Conservation (phyloP, 2,113 vertebrate species). For the Pterophyllum scalare region DNA sequence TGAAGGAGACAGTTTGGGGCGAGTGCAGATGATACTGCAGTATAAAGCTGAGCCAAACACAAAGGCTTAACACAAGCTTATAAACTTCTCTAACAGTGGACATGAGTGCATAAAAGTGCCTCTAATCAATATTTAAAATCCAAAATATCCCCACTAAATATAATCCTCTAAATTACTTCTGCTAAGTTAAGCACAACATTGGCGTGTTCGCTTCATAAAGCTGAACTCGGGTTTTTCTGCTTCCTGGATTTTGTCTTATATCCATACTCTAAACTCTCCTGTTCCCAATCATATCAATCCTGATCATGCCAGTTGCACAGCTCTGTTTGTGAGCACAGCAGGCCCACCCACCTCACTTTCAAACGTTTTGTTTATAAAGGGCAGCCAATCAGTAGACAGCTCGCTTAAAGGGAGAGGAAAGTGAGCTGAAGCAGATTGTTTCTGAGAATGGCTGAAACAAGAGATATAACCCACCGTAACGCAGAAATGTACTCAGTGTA, state of each 20-base stretch:
- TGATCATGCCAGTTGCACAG: too few species aligned
- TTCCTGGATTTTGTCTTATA: not conserved
- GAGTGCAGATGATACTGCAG: slow-evolving; percentile 53
- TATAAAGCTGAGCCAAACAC: slow-evolving; percentile 25
- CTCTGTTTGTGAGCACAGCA: not conserved
- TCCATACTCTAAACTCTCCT: not conserved
- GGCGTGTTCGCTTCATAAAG: not conserved
- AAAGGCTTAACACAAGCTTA: not conserved
- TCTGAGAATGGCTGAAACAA: not conserved
- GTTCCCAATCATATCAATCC: too few species aligned
- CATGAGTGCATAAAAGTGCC: not conserved
- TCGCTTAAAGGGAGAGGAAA: not conserved
- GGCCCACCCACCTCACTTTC: not conserved
- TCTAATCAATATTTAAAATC: not conserved
- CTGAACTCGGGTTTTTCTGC: not conserved
- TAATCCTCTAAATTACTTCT: not conserved
- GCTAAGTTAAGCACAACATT: not conserved
- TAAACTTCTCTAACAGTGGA: not conserved
- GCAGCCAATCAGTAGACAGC: not conserved
- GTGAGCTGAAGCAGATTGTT: not conserved
- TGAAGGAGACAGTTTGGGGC: slow-evolving; percentile 18
- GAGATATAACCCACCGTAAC: too few species aligned
- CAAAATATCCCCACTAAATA: not conserved
- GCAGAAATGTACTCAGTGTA: rapidly evolving
- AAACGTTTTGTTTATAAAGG: not conserved